Conservation (phyloP, 1,140 invertebrate species). For the Drosophila rhopaloa region DNA sequence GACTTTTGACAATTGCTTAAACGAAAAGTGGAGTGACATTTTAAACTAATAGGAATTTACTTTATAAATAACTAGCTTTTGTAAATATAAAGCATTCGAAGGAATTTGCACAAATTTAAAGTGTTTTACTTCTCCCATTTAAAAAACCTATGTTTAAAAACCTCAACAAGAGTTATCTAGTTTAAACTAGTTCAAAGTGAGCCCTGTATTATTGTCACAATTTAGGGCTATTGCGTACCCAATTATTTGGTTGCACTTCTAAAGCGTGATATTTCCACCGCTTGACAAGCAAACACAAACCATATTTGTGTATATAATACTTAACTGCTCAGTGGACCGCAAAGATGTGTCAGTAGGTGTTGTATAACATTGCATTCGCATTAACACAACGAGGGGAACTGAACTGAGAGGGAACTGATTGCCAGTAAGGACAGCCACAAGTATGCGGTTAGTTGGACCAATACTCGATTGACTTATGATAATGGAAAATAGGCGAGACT, state of each 20-base stretch:
- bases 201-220: conserved; percentile 2
- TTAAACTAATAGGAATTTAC: background rate
- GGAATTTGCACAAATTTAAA: too few species aligned
- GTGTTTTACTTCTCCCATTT: too few species aligned
- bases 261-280: conserved; percentile 6
- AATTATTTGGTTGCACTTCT: background rate
- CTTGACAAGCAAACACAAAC: conserved; percentile 27
- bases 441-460: conserved; percentile 56
- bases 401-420: background rate
- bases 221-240: background rate
- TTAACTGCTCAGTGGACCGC: conserved; percentile 60
- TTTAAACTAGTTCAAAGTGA: background rate
- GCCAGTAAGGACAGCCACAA: conserved; percentile 48
- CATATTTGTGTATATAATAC: conserved; percentile 26
- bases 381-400: conserved; percentile 24
- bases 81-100: too few species aligned
- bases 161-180: background rate
- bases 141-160: too few species aligned
- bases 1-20: conserved; percentile 48
- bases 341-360: conserved; percentile 58
- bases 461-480: conserved; percentile 57
- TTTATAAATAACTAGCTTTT: too few species aligned
- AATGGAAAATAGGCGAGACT: conserved; percentile 34
- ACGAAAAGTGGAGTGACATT: conserved; percentile 16
- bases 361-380: conserved; percentile 44